These are phyloP conservation scores for Sebastes paucispinis DNA, from an alignment of 2,797 vertebrate genomes.

Conservation along the genomic window DNA sequence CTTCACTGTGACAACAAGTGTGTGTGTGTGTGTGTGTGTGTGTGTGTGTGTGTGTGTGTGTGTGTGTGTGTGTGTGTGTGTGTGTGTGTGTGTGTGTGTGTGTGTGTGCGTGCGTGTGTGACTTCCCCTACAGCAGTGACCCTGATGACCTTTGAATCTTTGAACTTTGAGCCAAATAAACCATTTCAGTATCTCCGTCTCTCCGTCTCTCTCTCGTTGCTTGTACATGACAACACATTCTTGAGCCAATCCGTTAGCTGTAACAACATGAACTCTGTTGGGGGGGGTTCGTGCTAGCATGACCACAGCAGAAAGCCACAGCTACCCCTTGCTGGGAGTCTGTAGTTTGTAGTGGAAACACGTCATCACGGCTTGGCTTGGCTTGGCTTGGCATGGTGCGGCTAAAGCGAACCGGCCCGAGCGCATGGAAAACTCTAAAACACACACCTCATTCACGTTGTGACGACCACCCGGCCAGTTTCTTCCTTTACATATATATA, in stretches of 20 bases:
- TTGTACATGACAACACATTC: background rate
- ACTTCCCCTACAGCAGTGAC: slow-evolving; percentile 25
- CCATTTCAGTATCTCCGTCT: background rate
- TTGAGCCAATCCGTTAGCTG: background rate
- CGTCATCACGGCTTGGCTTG: background rate
- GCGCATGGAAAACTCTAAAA: background rate
- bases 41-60: background rate
- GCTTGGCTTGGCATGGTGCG: background rate
- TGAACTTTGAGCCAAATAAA: slow-evolving; percentile 32
- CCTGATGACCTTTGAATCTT: slow-evolving; percentile 32
- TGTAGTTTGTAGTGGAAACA: background rate
- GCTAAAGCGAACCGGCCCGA: background rate
- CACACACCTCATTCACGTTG: slow-evolving; percentile 8
- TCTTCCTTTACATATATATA: slow-evolving; percentile 26
- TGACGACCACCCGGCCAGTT: slow-evolving; percentile 32
- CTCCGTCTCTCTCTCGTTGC: background rate
- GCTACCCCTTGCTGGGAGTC: background rate
- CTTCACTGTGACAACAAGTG: slow-evolving; percentile 30
- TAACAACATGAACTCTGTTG: background rate
- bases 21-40: background rate
- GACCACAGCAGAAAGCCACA: background rate
- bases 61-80: background rate
- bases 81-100: background rate
- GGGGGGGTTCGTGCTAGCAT: background rate
- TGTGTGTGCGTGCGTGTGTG: background rate